Evolutionary conservation across 2,797 vertebrate genomes (phyloP).

Genomic region (Cuculus canorus): DNA sequence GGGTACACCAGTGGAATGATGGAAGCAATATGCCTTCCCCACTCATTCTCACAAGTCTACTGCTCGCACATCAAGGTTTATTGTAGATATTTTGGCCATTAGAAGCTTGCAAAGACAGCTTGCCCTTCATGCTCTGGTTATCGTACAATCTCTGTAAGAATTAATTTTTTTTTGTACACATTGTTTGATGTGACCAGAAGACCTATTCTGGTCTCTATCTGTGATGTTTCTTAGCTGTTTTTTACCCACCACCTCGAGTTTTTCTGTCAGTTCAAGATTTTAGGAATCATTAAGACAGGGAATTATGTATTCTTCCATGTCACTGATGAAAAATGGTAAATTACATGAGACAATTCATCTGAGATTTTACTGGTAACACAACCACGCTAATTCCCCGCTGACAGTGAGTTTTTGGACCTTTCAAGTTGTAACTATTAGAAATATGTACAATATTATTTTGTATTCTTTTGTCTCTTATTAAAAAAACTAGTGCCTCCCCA

Average conservation of each 20-base stretch:
- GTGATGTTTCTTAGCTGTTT: not conserved
- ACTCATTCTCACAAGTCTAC: not conserved
- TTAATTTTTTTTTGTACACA: not conserved
- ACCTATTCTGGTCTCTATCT: not conserved
- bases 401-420: not conserved
- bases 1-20: not conserved
- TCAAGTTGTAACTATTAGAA: not conserved
- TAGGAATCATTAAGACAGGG: not conserved
- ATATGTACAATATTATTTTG: rapidly evolving
- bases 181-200: not conserved
- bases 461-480: not conserved
- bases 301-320: not conserved
- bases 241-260: not conserved
- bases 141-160: not conserved
- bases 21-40: not conserved
- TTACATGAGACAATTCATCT: not conserved
- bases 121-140: not conserved
- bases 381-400: not conserved
- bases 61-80: not conserved
- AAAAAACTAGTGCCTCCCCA: not conserved
- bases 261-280: not conserved
- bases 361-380: not conserved
- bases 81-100: not conserved
- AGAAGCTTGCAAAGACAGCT: not conserved
- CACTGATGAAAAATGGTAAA: not conserved